A percentile compares a stretch with the other conserved stretches of the same genome.
Evolutionary conservation across 2,113 vertebrate species (phyloP).

Genomic region (Anarhynchus alexandrinus): DNA sequence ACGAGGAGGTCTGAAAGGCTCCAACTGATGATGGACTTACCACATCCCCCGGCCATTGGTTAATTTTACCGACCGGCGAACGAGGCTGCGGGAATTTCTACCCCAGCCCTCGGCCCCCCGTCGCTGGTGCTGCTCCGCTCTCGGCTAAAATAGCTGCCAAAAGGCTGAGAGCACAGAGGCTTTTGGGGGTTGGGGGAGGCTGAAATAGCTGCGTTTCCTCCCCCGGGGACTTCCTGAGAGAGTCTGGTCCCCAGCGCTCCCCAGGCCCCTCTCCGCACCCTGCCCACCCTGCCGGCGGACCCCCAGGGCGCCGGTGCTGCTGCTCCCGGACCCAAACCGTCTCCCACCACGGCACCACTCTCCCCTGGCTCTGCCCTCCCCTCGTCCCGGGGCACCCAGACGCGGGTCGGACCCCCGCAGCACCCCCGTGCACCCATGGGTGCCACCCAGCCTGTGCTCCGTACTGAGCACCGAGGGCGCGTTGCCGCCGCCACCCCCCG

Average conservation of each 20-base stretch:
- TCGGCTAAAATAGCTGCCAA: neutral
- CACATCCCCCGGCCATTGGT: neutral
- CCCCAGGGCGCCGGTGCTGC: neutral
- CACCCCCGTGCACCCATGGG: neutral
- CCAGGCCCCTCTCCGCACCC: neutral
- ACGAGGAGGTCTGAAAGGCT: neutral
- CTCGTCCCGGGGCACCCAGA: rapidly evolving
- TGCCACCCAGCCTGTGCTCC: neutral
- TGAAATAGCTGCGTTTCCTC: neutral
- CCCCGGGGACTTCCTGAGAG: neutral
- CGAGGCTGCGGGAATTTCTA: neutral
- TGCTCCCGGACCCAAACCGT: neutral
- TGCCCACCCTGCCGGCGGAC: too few species aligned
- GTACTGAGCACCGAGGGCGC: rapidly evolving
- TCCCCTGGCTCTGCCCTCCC: neutral
- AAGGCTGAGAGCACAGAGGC: neutral
- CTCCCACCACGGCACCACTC: neutral
- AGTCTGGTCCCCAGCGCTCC: neutral
- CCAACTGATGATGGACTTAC: neutral
- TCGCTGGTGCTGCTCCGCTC: neutral
- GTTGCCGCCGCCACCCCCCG: rapidly evolving
- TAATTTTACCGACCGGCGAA: neutral
- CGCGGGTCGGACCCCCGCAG: rapidly evolving
- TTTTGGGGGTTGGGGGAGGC: neutral
- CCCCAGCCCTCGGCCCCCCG: neutral